Conservation (phyloP, 2,888 invertebrate species). For the Gymnoscelis rufifasciata region DNA sequence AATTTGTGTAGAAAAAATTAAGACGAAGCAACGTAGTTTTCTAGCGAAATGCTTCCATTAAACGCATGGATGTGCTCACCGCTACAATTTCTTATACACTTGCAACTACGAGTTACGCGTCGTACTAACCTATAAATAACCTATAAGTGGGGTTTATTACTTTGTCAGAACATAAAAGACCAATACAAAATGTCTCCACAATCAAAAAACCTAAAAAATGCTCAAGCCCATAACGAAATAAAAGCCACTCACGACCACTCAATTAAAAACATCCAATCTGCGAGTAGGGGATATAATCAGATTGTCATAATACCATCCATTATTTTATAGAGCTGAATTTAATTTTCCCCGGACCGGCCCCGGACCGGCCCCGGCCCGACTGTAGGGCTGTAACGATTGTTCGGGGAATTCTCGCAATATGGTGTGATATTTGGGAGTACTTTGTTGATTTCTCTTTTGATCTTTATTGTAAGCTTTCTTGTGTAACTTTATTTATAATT, state of each 20-base stretch:
- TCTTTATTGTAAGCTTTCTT: no score
- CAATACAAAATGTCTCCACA: neutral
- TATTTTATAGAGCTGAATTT: constrained; percentile 66
- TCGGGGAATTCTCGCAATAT: constrained; percentile 48
- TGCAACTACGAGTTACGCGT: no score
- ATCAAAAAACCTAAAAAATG: neutral
- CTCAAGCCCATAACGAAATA: constrained; percentile 44
- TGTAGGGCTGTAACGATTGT: constrained; percentile 48
- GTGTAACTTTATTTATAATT: neutral
- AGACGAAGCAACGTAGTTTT: no score
- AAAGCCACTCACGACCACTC: constrained; percentile 41
- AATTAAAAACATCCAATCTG: constrained; percentile 27
- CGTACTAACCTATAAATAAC: no score
- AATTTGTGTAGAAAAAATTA: no score
- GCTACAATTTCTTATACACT: no score
- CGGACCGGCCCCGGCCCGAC: no score
- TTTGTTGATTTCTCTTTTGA: neutral
- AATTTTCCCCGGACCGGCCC: constrained; percentile 44
- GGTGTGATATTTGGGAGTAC: constrained; percentile 37
- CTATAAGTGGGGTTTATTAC: no score
- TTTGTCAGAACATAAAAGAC: no score
- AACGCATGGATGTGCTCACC: no score
- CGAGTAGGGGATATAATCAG: constrained; percentile 23
- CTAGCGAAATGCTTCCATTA: no score
- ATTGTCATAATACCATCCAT: constrained; percentile 60